A percentile compares a stretch with the other conserved stretches of the same genome.
phyloP scores from a whole-genome alignment of 2,888 invertebrate genomes.

The Xestoiulus laeticollis region DNA sequence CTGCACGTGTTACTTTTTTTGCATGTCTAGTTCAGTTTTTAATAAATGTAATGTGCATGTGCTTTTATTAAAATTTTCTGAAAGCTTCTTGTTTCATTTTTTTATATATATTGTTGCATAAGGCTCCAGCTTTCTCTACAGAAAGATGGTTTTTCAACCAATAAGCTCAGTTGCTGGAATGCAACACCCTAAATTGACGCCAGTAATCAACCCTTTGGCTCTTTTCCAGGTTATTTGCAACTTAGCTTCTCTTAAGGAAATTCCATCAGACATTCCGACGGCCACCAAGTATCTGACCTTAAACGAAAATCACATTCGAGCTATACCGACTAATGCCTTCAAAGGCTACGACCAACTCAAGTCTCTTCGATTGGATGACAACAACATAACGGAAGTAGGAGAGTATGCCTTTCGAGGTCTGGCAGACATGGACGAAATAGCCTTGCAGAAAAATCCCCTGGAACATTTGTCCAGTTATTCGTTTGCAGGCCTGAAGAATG shows the following conservation, averaged over 20 bases:
- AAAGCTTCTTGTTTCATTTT: neutral
- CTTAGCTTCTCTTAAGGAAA: constrained; percentile 81
- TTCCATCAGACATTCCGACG: constrained; percentile 76
- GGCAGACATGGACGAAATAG: constrained; percentile 73
- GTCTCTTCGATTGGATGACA: constrained; percentile 85
- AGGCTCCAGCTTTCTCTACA: neutral
- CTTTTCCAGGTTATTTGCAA: constrained; percentile 82
- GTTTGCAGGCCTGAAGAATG: constrained; percentile 83
- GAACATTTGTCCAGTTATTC: constrained; percentile 82
- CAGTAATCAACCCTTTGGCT: neutral
- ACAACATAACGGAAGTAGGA: constrained; percentile 83
- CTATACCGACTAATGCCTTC: constrained; percentile 84
- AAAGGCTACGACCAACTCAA: constrained; percentile 80
- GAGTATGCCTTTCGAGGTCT: constrained; percentile 87
- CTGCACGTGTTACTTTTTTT: neutral
- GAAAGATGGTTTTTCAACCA: neutral
- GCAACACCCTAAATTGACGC: neutral
- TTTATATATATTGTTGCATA: neutral
- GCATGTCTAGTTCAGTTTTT: neutral
- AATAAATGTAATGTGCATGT: neutral
- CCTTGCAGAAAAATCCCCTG: constrained; percentile 87
- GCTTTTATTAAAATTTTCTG: neutral
- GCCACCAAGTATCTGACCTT: constrained; percentile 85
- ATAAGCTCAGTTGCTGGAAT: neutral
- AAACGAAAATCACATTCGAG: constrained; percentile 83